Conservation (phyloP, 1,140 invertebrate genomes). For the Chrysomallon squamiferum region DNA sequence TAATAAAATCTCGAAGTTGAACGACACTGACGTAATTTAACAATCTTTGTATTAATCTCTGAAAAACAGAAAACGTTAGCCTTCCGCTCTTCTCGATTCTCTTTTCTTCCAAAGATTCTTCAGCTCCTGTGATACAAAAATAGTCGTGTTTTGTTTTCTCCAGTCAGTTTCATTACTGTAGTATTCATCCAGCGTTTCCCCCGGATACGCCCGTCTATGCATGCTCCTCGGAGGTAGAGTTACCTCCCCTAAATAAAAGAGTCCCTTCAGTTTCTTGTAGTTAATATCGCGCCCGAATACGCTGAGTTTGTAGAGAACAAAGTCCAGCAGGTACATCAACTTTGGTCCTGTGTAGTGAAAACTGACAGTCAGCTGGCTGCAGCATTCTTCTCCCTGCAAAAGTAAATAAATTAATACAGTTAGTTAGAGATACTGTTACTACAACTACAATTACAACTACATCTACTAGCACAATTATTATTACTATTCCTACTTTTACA, state of each 20-base stretch:
- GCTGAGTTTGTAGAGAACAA: constrained; percentile 34
- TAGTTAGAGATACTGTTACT: no score
- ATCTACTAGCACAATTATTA: no score
- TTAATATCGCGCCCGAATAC: constrained; percentile 25
- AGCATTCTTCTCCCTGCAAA: constrained; percentile 71
- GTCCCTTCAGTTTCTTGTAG: not conserved
- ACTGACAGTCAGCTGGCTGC: constrained; percentile 90
- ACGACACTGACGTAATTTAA: no score
- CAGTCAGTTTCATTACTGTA: constrained; percentile 1
- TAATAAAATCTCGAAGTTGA: no score
- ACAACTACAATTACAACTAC: no score
- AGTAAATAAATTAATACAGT: not conserved
- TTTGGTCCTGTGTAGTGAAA: constrained; percentile 94
- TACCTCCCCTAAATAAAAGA: not conserved
- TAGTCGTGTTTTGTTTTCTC: not conserved
- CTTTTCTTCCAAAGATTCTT: not conserved
- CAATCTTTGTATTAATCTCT: no score
- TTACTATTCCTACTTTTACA: no score
- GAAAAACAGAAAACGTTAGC: no score
- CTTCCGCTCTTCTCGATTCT: no score
- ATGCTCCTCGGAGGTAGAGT: not conserved
- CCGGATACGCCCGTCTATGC: not conserved
- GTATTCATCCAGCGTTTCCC: not conserved
- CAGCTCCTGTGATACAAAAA: not conserved
- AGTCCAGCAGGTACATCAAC: constrained; percentile 48